Conservation (phyloP, 1,140 invertebrate genomes). For the Olivierus martensii region DNA sequence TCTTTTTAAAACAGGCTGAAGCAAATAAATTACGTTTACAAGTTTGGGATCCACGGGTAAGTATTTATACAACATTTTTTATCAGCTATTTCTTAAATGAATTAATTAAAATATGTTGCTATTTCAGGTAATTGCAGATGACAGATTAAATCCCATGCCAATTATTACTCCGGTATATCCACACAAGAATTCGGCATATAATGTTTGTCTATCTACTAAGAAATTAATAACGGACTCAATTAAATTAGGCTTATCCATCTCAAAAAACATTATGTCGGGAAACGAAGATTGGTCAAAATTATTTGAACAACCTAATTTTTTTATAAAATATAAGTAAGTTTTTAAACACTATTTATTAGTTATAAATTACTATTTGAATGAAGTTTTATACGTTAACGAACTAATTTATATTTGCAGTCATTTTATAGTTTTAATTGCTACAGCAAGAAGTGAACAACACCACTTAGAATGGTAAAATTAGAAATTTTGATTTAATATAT, state of each 20-base stretch:
- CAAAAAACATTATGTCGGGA: constrained; percentile 72
- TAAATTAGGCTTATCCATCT: constrained; percentile 56
- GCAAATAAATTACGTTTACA: constrained; percentile 66
- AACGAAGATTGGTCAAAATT: constrained; percentile 75
- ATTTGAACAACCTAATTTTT: constrained; percentile 94
- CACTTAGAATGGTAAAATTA: constrained; percentile 64
- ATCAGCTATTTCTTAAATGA: no score
- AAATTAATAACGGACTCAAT: constrained; percentile 91
- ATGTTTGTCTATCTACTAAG: constrained; percentile 85
- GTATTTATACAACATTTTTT: no score
- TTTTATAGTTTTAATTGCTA: constrained; percentile 81
- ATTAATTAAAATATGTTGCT: no score
- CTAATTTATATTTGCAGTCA: constrained; percentile 36
- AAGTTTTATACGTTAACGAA: no score
- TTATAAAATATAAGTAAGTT: constrained; percentile 67
- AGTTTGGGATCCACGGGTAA: constrained; percentile 85
- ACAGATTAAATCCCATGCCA: constrained; percentile 95
- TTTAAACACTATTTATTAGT: no score
- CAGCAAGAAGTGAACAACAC: constrained; percentile 58
- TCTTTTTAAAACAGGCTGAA: constrained; percentile 83
- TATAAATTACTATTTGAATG: no score
- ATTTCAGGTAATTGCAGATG: constrained; percentile 50
- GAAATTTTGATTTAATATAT: no score
- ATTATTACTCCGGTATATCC: constrained; percentile 99
- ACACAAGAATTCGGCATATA: constrained; percentile 99